A percentile compares a stretch with the other conserved stretches of the same genome.
phyloP scores from a whole-genome alignment of 2,888 invertebrate genomes.

The Drosophila neotestacea region DNA sequence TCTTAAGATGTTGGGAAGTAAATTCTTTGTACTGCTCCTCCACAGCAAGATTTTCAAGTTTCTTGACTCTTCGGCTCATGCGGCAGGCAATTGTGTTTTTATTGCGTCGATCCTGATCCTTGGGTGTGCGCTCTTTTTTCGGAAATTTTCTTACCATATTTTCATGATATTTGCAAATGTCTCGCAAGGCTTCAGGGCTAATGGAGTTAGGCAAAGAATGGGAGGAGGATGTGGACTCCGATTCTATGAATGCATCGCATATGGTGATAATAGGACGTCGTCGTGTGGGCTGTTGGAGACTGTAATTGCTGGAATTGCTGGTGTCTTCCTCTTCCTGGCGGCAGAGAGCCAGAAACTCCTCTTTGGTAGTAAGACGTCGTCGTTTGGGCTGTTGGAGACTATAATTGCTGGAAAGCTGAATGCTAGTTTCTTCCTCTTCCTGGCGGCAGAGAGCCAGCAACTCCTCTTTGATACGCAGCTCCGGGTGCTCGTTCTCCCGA shows the following conservation, averaged over 20 bases:
- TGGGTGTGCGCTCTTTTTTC: conserved; percentile 78
- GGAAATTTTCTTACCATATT: conserved; percentile 84
- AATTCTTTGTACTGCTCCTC: conserved; percentile 81
- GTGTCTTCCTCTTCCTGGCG: conserved; percentile 41
- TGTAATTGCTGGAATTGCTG: conserved; percentile 58
- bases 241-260: conserved; percentile 24
- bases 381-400: conserved; percentile 44
- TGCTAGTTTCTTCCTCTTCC: conserved; percentile 45
- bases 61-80: conserved; percentile 81
- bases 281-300: conserved; percentile 41
- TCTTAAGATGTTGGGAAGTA: conserved; percentile 55
- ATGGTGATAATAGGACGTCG: conserved; percentile 47
- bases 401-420: conserved; percentile 53
- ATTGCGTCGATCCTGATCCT: conserved; percentile 83
- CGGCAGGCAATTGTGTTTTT: conserved; percentile 83
- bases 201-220: conserved; percentile 51
- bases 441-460: conserved; percentile 37
- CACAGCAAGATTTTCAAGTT: conserved; percentile 78
- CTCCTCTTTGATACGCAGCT: conserved; percentile 52
- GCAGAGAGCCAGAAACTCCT: conserved; percentile 44
- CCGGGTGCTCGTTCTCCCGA: conserved; percentile 19
- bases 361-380: conserved; percentile 54
- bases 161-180: conserved; percentile 80
- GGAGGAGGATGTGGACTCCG: conserved; percentile 52
- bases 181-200: conserved; percentile 63